phyloP scores from a whole-genome alignment of 2,113 vertebrate species.

The Xiphophorus maculatus region DNA sequence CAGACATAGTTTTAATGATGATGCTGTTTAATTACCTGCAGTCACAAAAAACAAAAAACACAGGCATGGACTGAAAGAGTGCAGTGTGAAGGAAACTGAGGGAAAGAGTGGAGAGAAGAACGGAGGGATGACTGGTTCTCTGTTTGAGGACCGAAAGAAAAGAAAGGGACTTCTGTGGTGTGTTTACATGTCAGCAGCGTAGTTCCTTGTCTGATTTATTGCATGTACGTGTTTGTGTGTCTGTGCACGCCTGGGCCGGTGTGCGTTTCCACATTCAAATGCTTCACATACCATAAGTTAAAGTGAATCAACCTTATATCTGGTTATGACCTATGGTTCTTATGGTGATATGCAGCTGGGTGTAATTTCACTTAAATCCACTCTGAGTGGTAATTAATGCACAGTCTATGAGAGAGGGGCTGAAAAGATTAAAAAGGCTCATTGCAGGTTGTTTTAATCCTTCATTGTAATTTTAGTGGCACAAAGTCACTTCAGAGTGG shows the following conservation, averaged over 20 bases:
- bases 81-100: constrained; percentile 60
- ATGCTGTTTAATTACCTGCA: constrained; percentile 72
- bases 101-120: neutral
- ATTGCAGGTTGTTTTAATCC: constrained; percentile 8
- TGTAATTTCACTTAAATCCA: constrained; percentile 39
- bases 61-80: constrained; percentile 59
- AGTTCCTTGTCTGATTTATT: constrained; percentile 58
- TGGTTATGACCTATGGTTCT: constrained; percentile 30
- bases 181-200: constrained; percentile 69
- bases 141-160: constrained; percentile 52
- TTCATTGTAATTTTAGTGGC: constrained; percentile 42
- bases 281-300: constrained; percentile 13
- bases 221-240: constrained; percentile 29
- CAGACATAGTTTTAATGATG: constrained; percentile 66
- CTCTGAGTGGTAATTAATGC: constrained; percentile 24
- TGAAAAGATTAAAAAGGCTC: constrained; percentile 12
- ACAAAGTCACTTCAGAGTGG: constrained; percentile 13
- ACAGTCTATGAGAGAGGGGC: constrained; percentile 7
- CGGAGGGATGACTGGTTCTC: constrained; percentile 61
- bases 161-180: constrained; percentile 66
- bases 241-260: neutral
- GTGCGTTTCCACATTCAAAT: constrained; percentile 24
- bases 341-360: constrained; percentile 21
- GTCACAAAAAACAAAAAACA: constrained; percentile 55
- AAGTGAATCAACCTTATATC: constrained; percentile 23